These are phyloP conservation scores for Xanthia togata DNA, from an alignment of 2,888 invertebrate species.

Conservation along the genomic window DNA sequence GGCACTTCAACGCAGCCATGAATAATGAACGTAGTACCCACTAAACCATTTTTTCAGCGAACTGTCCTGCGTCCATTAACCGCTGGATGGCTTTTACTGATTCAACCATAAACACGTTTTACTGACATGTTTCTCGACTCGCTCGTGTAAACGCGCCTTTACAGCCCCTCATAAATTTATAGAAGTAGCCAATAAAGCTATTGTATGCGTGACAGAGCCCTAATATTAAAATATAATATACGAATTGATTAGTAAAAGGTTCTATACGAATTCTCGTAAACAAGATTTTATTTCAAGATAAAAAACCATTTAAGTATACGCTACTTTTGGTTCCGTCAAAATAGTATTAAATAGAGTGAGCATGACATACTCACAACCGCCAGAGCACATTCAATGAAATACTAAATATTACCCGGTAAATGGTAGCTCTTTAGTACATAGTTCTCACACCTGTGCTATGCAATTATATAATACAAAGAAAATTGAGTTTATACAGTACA, in stretches of 20 bases:
- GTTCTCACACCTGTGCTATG: no score
- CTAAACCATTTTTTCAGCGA: conserved; percentile 35
- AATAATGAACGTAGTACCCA: conserved; percentile 28
- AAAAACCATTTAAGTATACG: conserved; percentile 31
- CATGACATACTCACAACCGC: no score
- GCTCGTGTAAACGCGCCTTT: conserved; percentile 38
- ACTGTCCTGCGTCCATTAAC: conserved; percentile 32
- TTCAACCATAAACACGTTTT: conserved; percentile 39
- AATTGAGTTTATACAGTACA: no score
- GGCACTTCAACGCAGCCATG: conserved; percentile 15
- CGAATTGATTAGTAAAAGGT: conserved; percentile 52
- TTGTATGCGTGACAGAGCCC: conserved; percentile 50
- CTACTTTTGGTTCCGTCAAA: conserved; percentile 11
- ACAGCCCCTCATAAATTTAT: conserved; percentile 48
- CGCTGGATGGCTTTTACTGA: conserved; percentile 46
- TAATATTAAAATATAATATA: conserved; percentile 51
- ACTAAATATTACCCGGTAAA: no score
- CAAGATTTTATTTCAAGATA: conserved; percentile 57
- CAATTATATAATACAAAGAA: no score
- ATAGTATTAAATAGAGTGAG: conserved; percentile 19
- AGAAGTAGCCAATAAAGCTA: conserved; percentile 57
- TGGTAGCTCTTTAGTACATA: no score
- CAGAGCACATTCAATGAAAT: no score
- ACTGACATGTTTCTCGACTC: conserved; percentile 14
- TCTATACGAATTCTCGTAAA: conserved; percentile 39